Evolutionary conservation across 2,797 vertebrate species (phyloP).

Genomic region (Luscinia luscinia): DNA sequence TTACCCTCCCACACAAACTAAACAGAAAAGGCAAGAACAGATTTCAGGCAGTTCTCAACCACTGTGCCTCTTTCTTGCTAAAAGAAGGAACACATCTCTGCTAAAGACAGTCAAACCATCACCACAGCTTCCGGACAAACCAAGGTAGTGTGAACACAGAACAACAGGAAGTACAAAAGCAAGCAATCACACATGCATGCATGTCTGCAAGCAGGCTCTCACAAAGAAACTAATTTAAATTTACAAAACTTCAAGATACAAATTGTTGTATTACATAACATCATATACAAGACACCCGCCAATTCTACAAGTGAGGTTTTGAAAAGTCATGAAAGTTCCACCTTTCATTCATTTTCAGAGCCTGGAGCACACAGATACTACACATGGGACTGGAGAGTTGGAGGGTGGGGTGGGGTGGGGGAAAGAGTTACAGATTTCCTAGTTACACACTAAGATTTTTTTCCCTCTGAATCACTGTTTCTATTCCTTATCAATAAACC

Average conservation of each 20-base stretch:
- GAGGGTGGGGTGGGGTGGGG: accelerated
- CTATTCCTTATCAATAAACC: not conserved
- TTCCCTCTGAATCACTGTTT: not conserved
- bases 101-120: not conserved
- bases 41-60: not conserved
- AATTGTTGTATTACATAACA: not conserved
- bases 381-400: not conserved
- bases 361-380: not conserved
- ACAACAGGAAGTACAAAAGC: not conserved
- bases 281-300: not conserved
- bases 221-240: not conserved
- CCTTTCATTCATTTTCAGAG: not conserved
- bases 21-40: not conserved
- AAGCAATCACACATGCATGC: not conserved
- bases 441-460: not conserved
- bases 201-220: not conserved
- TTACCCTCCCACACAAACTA: not conserved
- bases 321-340: not conserved
- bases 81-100: not conserved
- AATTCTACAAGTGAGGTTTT: not conserved
- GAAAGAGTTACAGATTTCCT: not conserved
- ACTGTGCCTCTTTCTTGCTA: not conserved
- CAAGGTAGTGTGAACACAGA: not conserved
- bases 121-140: not conserved
- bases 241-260: not conserved